phyloP scores from a whole-genome alignment of 53 echinoderm and acorn worm genomes.

The Glandiceps talaboti region DNA sequence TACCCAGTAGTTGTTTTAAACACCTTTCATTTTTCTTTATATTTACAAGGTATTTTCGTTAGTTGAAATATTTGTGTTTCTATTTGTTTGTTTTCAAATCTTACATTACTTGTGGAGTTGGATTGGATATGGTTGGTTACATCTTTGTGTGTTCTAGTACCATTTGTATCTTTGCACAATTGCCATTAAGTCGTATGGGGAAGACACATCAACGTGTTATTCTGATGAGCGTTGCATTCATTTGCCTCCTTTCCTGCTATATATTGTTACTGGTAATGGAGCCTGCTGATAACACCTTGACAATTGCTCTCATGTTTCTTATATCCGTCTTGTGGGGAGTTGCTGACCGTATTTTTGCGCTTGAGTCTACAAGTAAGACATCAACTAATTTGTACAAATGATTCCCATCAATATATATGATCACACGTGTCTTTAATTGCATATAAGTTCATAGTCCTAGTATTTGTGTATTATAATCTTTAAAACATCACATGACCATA shows the following conservation, averaged over 20 bases:
- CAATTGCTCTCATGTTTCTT: too few relatives aligned
- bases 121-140: constrained; percentile 88
- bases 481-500: too few relatives aligned
- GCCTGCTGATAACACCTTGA: background rate
- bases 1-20: too few relatives aligned
- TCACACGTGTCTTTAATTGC: too few relatives aligned
- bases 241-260: background rate
- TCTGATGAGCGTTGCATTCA: background rate
- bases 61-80: background rate
- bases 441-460: too few relatives aligned
- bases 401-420: too few relatives aligned
- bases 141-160: constrained; percentile 83
- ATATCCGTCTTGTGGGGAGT: background rate
- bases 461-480: too few relatives aligned
- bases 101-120: constrained; percentile 71
- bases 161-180: constrained; percentile 25
- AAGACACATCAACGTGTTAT: background rate
- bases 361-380: background rate
- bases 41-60: too few relatives aligned
- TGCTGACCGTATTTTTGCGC: background rate
- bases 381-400: background rate
- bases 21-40: too few relatives aligned
- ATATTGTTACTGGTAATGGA: background rate
- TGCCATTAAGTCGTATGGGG: background rate
- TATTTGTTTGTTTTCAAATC: constrained; percentile 30